These are phyloP conservation scores for Dicerorhinus sumatrensis DNA, from an alignment of 2,113 vertebrate species.

Conservation along the genomic window DNA sequence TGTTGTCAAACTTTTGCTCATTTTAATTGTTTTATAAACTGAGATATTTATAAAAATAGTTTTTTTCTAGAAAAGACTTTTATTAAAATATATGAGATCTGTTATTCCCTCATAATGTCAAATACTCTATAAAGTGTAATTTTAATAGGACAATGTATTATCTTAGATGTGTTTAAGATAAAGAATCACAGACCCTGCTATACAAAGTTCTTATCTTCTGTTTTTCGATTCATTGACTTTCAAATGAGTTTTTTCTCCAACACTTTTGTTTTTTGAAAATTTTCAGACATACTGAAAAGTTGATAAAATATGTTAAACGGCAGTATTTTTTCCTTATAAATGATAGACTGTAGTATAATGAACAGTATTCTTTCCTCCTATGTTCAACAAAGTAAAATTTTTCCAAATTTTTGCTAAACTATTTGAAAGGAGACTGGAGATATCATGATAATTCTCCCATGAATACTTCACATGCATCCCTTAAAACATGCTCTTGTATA, in stretches of 20 bases:
- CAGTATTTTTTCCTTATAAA: not conserved
- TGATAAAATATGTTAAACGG: not conserved
- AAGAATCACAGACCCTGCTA: not conserved
- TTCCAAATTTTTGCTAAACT: not conserved
- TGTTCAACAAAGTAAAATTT: not conserved
- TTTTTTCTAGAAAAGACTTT: not conserved
- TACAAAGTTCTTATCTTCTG: not conserved
- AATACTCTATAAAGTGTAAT: not conserved
- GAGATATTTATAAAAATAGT: not conserved
- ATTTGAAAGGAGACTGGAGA: not conserved
- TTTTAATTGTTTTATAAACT: not conserved
- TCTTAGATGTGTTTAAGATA: slow-evolving; percentile 3
- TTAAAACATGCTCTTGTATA: not conserved
- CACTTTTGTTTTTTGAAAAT: not conserved
- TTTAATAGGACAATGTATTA: not conserved
- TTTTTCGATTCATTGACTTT: not conserved
- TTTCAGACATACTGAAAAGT: not conserved
- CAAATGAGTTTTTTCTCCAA: not conserved
- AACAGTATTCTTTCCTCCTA: not conserved
- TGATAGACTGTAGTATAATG: not conserved
- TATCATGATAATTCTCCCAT: not conserved
- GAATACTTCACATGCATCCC: not conserved
- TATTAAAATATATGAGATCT: not conserved
- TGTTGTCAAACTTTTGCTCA: not conserved
- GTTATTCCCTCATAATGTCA: not conserved